phyloP scores from a whole-genome alignment of 2,797 vertebrate species.

The Nyctalus aviator region DNA sequence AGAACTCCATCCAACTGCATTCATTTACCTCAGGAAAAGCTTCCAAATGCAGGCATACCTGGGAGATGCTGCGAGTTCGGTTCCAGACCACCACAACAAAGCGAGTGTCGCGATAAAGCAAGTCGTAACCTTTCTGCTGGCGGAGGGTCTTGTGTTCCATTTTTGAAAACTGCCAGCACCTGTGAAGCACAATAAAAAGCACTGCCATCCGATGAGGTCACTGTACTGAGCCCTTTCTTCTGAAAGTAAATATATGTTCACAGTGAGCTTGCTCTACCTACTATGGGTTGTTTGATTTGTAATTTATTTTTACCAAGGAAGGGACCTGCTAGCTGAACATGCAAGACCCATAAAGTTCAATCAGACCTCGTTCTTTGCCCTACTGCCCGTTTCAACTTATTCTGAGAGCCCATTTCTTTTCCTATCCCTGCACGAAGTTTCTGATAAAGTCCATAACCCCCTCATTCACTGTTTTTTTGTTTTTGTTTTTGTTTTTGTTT shows the following conservation, averaged over 20 bases:
- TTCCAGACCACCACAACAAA: not conserved
- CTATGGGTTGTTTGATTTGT: not conserved
- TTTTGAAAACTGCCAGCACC: not conserved
- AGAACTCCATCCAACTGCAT: not conserved
- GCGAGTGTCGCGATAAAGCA: no score
- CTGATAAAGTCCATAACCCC: not conserved
- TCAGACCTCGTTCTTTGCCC: not conserved
- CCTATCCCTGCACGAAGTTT: not conserved
- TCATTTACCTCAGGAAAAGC: not conserved
- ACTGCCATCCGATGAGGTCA: not conserved
- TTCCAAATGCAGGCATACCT: not conserved
- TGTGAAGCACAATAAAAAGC: not conserved
- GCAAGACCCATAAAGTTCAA: not conserved
- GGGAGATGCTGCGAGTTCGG: not conserved
- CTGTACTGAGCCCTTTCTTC: not conserved
- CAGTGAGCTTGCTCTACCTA: not conserved
- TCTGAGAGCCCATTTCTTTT: not conserved
- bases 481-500: no score
- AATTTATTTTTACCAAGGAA: not conserved
- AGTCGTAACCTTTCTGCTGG: not conserved
- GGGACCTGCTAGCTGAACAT: not conserved
- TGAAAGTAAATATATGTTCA: not conserved
- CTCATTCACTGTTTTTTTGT: not conserved
- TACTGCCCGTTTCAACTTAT: not conserved
- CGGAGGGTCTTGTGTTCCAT: not conserved